Conservation (phyloP, 92 coral and sea anemone species). For the Porites cylindrica region DNA sequence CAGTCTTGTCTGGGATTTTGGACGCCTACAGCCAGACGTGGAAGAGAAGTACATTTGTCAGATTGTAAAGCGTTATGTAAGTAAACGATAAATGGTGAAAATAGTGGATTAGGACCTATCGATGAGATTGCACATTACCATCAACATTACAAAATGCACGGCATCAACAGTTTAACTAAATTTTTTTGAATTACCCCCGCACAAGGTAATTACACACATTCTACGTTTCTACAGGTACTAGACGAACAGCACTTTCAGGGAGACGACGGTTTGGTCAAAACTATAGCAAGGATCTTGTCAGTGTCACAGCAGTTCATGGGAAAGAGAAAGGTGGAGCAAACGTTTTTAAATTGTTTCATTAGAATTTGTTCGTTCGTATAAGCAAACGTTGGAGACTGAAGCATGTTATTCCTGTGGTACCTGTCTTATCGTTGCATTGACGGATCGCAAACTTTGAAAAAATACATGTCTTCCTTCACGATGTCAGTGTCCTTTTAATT, state of each 20-base stretch:
- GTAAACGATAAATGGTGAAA: not conserved
- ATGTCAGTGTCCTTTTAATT: not conserved
- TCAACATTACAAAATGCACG: no score
- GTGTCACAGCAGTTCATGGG: conserved; percentile 88
- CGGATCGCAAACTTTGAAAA: not conserved
- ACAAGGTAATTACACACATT: not conserved
- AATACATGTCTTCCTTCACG: no score
- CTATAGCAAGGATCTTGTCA: conserved; percentile 77
- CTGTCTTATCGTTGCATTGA: not conserved
- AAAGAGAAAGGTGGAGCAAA: conserved; percentile 59
- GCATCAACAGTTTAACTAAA: no score
- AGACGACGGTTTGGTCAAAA: conserved; percentile 51
- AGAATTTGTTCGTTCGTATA: not conserved
- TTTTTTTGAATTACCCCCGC: not conserved
- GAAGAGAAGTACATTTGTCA: conserved; percentile 77
- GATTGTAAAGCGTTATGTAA: conserved; percentile 81
- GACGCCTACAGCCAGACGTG: conserved; percentile 79
- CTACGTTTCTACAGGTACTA: conserved; percentile 38
- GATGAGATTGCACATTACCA: not conserved
- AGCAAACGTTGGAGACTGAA: not conserved
- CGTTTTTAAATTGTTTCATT: not conserved
- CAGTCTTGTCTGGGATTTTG: conserved; percentile 91
- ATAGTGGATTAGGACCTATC: not conserved
- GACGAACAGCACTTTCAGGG: conserved; percentile 65
- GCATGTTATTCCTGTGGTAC: not conserved